Evolutionary conservation across 2,113 vertebrate species (phyloP).

Genomic region (Papio anubis): DNA sequence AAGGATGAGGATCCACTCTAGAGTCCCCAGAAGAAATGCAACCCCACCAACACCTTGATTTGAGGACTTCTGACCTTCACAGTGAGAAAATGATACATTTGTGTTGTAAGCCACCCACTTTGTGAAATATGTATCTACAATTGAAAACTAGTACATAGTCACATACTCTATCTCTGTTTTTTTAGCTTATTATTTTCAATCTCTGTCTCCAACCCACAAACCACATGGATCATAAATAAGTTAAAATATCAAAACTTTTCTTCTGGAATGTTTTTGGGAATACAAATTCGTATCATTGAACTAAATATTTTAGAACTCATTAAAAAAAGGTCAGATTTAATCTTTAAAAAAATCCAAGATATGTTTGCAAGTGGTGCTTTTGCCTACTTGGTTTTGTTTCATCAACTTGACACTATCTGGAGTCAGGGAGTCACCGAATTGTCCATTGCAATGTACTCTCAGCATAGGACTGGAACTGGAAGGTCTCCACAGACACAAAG

Average conservation of each 20-base stretch:
- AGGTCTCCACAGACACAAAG: background rate
- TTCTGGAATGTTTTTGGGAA: background rate
- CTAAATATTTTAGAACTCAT: background rate
- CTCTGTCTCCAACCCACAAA: background rate
- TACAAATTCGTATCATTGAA: background rate
- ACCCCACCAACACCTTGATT: background rate
- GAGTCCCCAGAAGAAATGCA: background rate
- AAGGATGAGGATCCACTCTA: background rate
- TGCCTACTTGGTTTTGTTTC: background rate
- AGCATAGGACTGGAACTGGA: background rate
- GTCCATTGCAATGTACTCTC: background rate
- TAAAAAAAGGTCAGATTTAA: background rate
- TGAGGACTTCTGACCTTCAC: background rate
- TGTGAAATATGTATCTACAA: background rate
- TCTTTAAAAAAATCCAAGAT: background rate
- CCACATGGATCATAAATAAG: background rate
- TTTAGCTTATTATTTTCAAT: slow-evolving; percentile 9
- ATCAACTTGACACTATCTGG: background rate
- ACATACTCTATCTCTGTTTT: background rate
- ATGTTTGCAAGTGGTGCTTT: background rate
- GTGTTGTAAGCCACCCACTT: background rate
- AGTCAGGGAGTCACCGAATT: background rate
- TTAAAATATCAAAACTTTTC: background rate
- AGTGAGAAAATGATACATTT: background rate
- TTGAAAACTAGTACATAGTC: background rate